Base-by-base conservation (phyloP, 1,140 invertebrate species). In the Cherax destructor region DNA sequence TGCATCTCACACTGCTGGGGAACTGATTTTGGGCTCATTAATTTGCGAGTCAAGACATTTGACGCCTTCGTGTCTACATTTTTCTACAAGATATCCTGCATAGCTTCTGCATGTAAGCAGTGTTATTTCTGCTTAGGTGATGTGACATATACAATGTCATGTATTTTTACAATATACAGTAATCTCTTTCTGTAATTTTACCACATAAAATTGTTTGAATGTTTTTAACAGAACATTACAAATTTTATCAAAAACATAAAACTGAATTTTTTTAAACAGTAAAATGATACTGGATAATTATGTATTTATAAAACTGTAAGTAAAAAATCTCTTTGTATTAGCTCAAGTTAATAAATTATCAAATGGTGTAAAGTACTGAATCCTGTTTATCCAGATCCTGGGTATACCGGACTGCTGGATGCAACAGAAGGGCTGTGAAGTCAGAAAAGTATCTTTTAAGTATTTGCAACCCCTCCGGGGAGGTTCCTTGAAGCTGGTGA, bases 41-140 rank as follows among this genome's bases (percentile, higher is more conserved):
- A 72, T 21, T 24, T 72, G 69, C 30, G 69, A 72, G 21, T 5
- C n/a, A 4, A 24, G 11, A 72, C n/a, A 24, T 7, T n/a, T 7
- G 18, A 21, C 30, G n/a, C 18, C 84, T 86, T 18, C 74, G n/a
- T 24, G n/a, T 52, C 72, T 50, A 21, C 77, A 16, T 6, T 86
- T 3, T 47, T 86, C 47, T 86, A 52, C 41, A 50, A 41, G 74
- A 77, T 79, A n/a, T 41, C 76, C 24, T 86, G 85, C 30, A 52
- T 79, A 24, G 56, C 85, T 16, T 79, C 85, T 59, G 9, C 77
- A 86, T 86, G 85, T 86, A 30, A 86, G 85, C 21, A 61, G 21
- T 83, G 3, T 65, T 21, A 61, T 65, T 59, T 56, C 4, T 83
- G 24, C 47, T 79, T 56, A 7, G 49, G 7, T 50, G 4, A 21